phyloP scores from a whole-genome alignment of 2,113 vertebrate genomes.

The Pogonocichla stellata region DNA sequence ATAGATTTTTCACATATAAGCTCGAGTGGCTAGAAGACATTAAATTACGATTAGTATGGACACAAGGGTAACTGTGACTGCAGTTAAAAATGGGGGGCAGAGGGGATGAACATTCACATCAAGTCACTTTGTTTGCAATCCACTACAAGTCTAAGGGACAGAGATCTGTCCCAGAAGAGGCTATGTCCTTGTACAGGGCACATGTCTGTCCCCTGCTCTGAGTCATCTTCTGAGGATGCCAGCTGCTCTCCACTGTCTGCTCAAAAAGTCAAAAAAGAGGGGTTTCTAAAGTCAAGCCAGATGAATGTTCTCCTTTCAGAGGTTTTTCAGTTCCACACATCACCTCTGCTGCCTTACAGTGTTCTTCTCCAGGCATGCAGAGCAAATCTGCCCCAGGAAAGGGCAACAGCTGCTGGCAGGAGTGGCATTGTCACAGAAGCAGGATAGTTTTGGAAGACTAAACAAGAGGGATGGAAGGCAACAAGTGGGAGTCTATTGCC shows the following conservation, averaged over 20 bases:
- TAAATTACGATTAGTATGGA: slow-evolving; percentile 73
- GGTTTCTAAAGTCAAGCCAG: neutral
- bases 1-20: slow-evolving; percentile 99
- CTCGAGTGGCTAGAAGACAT: slow-evolving; percentile 92
- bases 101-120: neutral
- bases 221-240: neutral
- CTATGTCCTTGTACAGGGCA: neutral
- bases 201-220: neutral
- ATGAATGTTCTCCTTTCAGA: neutral
- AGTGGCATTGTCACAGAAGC: neutral
- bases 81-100: slow-evolving; percentile 59
- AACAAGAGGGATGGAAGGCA: neutral
- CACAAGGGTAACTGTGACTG: slow-evolving; percentile 65
- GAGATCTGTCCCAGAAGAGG: neutral
- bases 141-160: neutral
- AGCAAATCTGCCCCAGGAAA: neutral
- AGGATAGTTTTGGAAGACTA: neutral
- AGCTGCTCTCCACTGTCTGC: neutral
- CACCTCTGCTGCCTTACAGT: neutral
- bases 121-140: neutral
- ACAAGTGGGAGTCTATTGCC: neutral
- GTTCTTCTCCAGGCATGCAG: neutral
- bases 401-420: neutral
- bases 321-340: neutral
- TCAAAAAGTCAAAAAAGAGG: neutral